A percentile compares a stretch with the other conserved stretches of the same genome.
phyloP scores from a whole-genome alignment of 1,140 invertebrate species.

The Hestina assimilis region DNA sequence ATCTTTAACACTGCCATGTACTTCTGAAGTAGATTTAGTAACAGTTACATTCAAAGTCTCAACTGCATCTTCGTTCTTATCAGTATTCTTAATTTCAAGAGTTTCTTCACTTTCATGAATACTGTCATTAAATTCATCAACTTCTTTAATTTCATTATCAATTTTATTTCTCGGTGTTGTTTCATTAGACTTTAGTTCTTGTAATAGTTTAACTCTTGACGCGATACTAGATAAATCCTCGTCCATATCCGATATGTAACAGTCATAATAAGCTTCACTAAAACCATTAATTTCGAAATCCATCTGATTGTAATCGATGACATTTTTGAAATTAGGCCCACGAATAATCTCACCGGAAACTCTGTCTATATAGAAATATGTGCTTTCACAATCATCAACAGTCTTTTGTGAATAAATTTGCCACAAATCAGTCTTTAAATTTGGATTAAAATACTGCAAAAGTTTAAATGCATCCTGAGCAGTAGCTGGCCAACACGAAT shows the following conservation, averaged over 20 bases:
- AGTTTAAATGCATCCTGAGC: slow-evolving; percentile 59
- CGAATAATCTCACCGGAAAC: slow-evolving; percentile 62
- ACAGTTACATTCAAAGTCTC: slow-evolving; percentile 10
- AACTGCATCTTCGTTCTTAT: slow-evolving; percentile 8
- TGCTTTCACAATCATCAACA: slow-evolving; percentile 40
- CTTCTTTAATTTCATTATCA: slow-evolving; percentile 19
- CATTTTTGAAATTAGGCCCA: slow-evolving; percentile 56
- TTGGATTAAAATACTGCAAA: slow-evolving; percentile 64
- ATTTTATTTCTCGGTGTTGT: slow-evolving; percentile 39
- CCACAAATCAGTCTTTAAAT: slow-evolving; percentile 51
- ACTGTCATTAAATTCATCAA: background rate
- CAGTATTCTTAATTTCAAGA: background rate
- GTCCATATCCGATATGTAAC: slow-evolving; percentile 46
- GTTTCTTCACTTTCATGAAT: slow-evolving; percentile 4
- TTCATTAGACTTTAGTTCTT: slow-evolving; percentile 50
- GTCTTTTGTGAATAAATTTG: slow-evolving; percentile 54
- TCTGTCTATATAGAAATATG: slow-evolving; percentile 55
- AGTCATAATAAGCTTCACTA: slow-evolving; percentile 61
- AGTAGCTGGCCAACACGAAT: slow-evolving; percentile 47
- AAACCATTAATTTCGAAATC: slow-evolving; percentile 59
- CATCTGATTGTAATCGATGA: slow-evolving; percentile 62
- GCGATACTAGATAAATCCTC: slow-evolving; percentile 58
- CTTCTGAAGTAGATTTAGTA: background rate
- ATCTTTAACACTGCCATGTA: background rate
- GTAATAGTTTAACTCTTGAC: slow-evolving; percentile 59